These are phyloP conservation scores for Leptinotarsa undecemlineata DNA, from an alignment of 1,140 invertebrate species.

Conservation along the genomic window DNA sequence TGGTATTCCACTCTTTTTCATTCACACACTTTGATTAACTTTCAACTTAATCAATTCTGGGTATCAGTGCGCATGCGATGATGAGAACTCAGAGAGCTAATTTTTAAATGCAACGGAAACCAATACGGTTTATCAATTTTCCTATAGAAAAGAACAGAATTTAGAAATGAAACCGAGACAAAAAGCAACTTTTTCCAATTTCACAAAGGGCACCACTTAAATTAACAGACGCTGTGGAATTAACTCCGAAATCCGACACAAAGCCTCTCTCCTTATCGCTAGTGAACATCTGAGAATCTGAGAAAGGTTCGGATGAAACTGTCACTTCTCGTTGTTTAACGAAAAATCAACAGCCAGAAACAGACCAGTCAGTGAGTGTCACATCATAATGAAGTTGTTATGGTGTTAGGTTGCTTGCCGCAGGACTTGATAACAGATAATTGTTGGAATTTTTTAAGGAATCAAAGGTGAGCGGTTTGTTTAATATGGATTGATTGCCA, in stretches of 20 bases:
- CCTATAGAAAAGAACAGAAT: too few species aligned
- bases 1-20: too few species aligned
- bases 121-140: too few species aligned
- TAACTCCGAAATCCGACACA: not conserved
- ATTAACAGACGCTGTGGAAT: slow-evolving; percentile 4
- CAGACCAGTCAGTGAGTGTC: not conserved
- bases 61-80: too few species aligned
- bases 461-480: too few species aligned
- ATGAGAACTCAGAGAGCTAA: too few species aligned
- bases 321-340: not conserved
- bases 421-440: too few species aligned
- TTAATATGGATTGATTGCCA: too few species aligned
- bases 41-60: too few species aligned
- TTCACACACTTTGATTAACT: too few species aligned
- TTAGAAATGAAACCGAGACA: not conserved
- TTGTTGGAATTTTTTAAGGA: too few species aligned
- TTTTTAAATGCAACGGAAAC: too few species aligned
- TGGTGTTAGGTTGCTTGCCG: not conserved
- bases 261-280: not conserved
- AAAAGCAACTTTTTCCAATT: not conserved
- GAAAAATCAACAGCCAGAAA: not conserved
- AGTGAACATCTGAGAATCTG: slow-evolving; percentile 4
- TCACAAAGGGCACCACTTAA: not conserved
- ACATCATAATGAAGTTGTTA: slow-evolving; percentile 1
- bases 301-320: slow-evolving; percentile 3